A percentile compares a stretch with the other conserved stretches of the same genome.
phyloP scores from a whole-genome alignment of 2,888 invertebrate species.

The Drosophila mimica region DNA sequence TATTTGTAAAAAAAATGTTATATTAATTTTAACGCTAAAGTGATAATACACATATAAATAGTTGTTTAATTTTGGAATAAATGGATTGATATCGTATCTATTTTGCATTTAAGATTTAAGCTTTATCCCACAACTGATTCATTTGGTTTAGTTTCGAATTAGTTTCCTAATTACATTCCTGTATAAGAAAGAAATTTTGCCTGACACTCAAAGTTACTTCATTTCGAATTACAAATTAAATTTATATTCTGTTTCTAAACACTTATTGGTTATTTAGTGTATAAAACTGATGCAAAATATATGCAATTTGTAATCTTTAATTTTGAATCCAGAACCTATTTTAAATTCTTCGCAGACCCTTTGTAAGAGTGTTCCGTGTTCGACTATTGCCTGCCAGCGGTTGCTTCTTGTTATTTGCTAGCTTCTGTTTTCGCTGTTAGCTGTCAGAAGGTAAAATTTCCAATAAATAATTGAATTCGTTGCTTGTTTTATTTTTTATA shows the following conservation, averaged over 20 bases:
- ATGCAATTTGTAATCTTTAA: background rate
- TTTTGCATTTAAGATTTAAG: background rate
- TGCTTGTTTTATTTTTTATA: constrained; percentile 50
- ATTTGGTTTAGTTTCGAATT: background rate
- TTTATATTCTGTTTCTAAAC: background rate
- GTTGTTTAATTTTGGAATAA: background rate
- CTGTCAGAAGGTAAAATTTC: constrained; percentile 79
- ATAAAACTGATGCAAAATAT: background rate
- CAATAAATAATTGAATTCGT: constrained; percentile 78
- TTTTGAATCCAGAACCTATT: background rate
- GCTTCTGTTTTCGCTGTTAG: constrained; percentile 72
- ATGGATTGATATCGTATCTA: background rate
- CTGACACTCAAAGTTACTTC: background rate
- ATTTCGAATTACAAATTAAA: background rate
- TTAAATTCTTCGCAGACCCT: too few relatives aligned
- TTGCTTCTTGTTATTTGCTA: constrained; percentile 37
- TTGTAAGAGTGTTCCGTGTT: constrained; percentile 24
- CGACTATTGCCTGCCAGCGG: background rate
- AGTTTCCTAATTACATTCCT: background rate
- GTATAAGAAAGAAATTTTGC: background rate
- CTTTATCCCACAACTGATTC: background rate
- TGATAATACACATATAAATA: background rate
- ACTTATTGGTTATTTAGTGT: background rate
- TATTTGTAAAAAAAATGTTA: too few relatives aligned
- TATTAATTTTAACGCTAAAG: background rate